phyloP scores from a whole-genome alignment of 1,140 invertebrate species.

The Zaprionus gabonicus region DNA sequence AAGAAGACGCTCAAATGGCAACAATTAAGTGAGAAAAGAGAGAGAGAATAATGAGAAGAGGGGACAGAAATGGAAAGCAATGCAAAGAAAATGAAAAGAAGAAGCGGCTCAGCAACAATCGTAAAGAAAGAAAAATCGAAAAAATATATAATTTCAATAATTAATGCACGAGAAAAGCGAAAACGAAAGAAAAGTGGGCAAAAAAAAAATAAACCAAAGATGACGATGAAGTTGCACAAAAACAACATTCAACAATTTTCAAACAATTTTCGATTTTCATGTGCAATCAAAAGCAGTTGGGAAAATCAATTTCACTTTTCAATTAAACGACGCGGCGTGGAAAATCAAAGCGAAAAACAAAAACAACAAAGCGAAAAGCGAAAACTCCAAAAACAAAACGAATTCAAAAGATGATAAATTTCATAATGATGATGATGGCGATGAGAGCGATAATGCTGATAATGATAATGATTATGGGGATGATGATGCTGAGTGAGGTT shows the following conservation, averaged over 20 bases:
- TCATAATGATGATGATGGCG: slow-evolving; percentile 28
- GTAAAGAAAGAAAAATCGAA: slow-evolving; percentile 16
- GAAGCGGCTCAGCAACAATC: slow-evolving; percentile 4
- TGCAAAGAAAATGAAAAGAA: background rate
- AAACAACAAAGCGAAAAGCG: slow-evolving; percentile 4
- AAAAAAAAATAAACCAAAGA: slow-evolving; percentile 12
- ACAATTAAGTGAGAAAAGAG: slow-evolving; percentile 25
- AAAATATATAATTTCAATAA: slow-evolving; percentile 62
- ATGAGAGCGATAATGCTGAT: slow-evolving; percentile 20
- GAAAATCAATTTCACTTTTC: slow-evolving; percentile 76
- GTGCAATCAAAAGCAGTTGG: slow-evolving; percentile 31
- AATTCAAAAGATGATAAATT: slow-evolving; percentile 16
- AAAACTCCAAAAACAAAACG: slow-evolving; percentile 20
- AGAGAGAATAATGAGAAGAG: background rate
- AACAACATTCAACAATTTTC: slow-evolving; percentile 36
- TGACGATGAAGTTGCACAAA: slow-evolving; percentile 1
- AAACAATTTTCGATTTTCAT: slow-evolving; percentile 51
- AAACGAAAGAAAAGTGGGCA: slow-evolving; percentile 8
- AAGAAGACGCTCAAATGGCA: slow-evolving; percentile 28
- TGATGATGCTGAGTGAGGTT: background rate
- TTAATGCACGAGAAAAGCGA: slow-evolving; percentile 50
- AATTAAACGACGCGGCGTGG: slow-evolving; percentile 53
- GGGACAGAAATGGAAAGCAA: slow-evolving; percentile 16
- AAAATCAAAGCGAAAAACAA: background rate
- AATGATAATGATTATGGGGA: slow-evolving; percentile 10